Evolutionary conservation across 2,113 vertebrate genomes (phyloP), one percentile per base, ranked within the genome.

Genomic region (Lepisosteus oculatus): DNA sequence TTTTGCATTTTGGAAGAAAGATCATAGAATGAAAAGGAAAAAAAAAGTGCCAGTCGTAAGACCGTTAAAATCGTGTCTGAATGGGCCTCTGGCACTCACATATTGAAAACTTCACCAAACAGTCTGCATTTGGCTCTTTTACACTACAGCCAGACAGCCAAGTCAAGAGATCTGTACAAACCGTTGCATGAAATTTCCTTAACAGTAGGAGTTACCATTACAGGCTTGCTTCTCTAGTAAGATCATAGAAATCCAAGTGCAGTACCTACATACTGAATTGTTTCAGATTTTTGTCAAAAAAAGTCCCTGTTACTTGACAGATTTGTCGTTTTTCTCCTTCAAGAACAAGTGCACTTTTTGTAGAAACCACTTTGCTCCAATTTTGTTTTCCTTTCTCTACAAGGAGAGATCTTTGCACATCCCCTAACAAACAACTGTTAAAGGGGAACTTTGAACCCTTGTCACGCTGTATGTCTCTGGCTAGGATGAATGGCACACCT

Each of bases 381-480:
- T 78, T 78, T 67, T 73, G 62, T 65, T 55, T 55, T 57, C 70
- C 73, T 76, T 62, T 63, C 57, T 44, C 75, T 75, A 75, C 79
- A 75, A 78, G 76, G 76, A 78, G 67, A 83, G 74, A 45, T 84
- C 74, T 83, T 86, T 82, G 85, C 85, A 90, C 85, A 88, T 89
- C 73, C 83, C 82, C 82, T 70, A 76, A 82, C 75, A 73, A 80
- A 78, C n/a, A 55, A 62, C 73, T 73, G 54, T 57, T 57, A 68
- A 72, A 64, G 83, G 80, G 68, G 72, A 80, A 80, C 82, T 84
- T 85, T 80, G 84, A 85, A 80, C 81, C 66, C 68, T 84, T 76
- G 55, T 82, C 77, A 70, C 77, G 78, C 61, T 77, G 74, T 71
- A 55, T 61, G 70, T 61, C 69, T 55, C 61, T 71, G 57, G 59